phyloP scores from a whole-genome alignment of 2,797 vertebrate genomes.

The Lepilemur ruficaudatus region DNA sequence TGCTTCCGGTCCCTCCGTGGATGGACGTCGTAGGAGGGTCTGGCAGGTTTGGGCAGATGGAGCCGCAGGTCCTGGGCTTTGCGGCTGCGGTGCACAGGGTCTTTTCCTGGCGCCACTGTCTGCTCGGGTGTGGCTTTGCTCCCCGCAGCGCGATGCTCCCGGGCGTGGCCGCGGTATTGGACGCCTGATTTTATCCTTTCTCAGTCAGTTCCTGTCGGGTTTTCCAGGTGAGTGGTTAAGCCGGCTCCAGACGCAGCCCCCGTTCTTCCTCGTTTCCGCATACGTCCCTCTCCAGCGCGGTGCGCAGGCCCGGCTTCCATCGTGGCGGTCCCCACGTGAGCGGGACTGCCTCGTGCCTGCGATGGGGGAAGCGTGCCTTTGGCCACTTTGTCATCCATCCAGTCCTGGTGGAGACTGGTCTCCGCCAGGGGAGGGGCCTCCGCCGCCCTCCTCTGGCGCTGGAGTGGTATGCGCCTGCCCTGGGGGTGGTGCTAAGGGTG shows the following conservation, averaged over 20 bases:
- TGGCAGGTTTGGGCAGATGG: fast-evolving
- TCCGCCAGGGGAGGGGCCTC: background rate
- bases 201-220: background rate
- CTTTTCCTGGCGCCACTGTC: too few relatives aligned
- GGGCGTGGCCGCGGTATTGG: fast-evolving
- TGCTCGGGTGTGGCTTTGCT: fast-evolving
- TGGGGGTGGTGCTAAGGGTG: background rate
- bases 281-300: fast-evolving
- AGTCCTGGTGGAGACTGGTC: fast-evolving
- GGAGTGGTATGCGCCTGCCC: too few relatives aligned
- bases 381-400: fast-evolving
- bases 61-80: fast-evolving
- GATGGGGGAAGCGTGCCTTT: background rate
- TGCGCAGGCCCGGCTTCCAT: fast-evolving
- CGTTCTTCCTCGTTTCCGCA: fast-evolving
- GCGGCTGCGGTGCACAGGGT: fast-evolving
- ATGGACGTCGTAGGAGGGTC: background rate
- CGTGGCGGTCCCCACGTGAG: fast-evolving
- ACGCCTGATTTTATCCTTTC: background rate
- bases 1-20: fast-evolving
- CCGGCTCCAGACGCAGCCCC: too few relatives aligned
- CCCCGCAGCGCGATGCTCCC: fast-evolving
- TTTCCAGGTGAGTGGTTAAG: background rate
- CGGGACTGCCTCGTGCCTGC: fast-evolving
- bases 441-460: too few relatives aligned